These are phyloP conservation scores for Mellivora capensis DNA, from an alignment of 2,113 vertebrate species.

Conservation along the genomic window DNA sequence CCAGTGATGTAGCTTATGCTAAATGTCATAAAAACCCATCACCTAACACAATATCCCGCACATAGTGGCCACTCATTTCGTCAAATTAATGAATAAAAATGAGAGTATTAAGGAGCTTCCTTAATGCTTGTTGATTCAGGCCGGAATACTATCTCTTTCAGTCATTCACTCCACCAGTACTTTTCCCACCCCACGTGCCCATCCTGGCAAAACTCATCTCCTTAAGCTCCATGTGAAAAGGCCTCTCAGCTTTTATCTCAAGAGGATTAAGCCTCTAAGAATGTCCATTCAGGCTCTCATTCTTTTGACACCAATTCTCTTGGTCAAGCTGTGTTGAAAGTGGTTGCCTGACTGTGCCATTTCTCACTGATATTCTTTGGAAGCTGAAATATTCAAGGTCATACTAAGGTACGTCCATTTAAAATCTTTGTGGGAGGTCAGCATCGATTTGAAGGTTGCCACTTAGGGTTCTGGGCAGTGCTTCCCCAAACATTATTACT, in stretches of 20 bases:
- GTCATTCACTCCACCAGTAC: slow-evolving; percentile 43
- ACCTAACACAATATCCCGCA: background rate
- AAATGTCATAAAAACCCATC: slow-evolving; percentile 20
- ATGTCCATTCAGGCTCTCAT: slow-evolving; percentile 66
- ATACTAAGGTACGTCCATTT: background rate
- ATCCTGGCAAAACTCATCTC: slow-evolving; percentile 66
- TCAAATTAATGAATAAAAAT: slow-evolving; percentile 63
- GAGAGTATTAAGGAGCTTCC: slow-evolving; percentile 13
- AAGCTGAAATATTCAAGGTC: slow-evolving; percentile 25
- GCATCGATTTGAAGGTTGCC: background rate
- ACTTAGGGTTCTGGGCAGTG: background rate
- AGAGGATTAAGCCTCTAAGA: slow-evolving; percentile 70
- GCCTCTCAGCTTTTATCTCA: slow-evolving; percentile 56
- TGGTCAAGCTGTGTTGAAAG: slow-evolving; percentile 26
- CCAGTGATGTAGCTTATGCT: background rate
- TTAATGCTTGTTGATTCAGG: slow-evolving; percentile 50
- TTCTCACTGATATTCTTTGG: slow-evolving; percentile 21
- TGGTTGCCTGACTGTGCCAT: slow-evolving; percentile 35
- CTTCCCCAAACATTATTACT: slow-evolving; percentile 11
- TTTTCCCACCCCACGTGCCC: slow-evolving; percentile 57
- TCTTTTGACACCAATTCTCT: slow-evolving; percentile 59
- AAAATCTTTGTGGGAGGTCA: slow-evolving; percentile 21
- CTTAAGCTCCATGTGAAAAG: slow-evolving; percentile 74
- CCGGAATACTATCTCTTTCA: slow-evolving; percentile 56
- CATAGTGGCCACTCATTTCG: slow-evolving; percentile 6